phyloP scores from a whole-genome alignment of 2,113 vertebrate genomes.

The Litocranius walleri region DNA sequence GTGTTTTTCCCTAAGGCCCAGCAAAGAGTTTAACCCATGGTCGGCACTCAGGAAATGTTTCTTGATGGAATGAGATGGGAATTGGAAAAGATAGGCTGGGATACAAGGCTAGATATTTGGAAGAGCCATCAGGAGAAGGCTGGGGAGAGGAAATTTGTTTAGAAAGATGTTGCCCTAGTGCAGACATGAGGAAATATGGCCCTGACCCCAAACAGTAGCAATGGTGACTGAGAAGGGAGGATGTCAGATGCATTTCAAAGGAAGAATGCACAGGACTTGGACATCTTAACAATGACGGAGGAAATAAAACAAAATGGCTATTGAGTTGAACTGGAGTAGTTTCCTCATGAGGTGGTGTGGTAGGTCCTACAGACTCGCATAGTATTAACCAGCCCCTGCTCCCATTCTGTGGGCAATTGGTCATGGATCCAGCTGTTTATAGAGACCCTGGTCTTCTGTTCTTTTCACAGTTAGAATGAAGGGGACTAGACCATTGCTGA shows the following conservation, averaged over 20 bases:
- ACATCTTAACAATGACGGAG: neutral
- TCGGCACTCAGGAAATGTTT: neutral
- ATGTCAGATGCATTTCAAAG: neutral
- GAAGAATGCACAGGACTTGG: neutral
- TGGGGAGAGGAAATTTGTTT: neutral
- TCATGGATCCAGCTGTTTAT: conserved; percentile 41
- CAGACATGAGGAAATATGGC: neutral
- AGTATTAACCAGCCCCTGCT: neutral
- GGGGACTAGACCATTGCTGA: neutral
- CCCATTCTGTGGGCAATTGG: conserved; percentile 8
- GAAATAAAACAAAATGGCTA: conserved; percentile 16
- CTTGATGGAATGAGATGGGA: neutral
- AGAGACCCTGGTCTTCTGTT: conserved; percentile 6
- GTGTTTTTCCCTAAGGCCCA: neutral
- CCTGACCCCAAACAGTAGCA: neutral
- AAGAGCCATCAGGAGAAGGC: neutral
- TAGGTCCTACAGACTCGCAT: neutral
- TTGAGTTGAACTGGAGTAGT: neutral
- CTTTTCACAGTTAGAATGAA: conserved; percentile 17
- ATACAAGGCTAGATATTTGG: neutral
- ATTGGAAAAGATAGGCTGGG: neutral
- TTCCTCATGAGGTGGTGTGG: neutral
- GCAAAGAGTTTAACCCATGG: neutral
- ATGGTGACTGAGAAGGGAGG: neutral
- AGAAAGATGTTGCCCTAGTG: neutral